Conservation (phyloP, 2,797 vertebrate genomes). For the Tenualosa ilisha region DNA sequence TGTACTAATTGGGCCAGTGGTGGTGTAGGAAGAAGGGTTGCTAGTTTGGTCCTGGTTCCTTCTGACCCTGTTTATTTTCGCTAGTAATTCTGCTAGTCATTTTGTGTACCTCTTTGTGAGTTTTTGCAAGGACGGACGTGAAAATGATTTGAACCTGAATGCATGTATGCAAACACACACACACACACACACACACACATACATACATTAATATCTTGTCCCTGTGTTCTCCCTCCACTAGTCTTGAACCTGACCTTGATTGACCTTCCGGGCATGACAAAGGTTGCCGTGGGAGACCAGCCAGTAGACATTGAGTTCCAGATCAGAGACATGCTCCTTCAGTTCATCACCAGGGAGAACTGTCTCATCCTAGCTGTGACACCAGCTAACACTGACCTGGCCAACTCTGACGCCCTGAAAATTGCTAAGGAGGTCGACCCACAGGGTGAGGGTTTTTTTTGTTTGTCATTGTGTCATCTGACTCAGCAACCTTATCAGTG, state of each 20-base stretch:
- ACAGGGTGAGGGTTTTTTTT: slow-evolving; percentile 73
- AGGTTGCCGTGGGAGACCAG: slow-evolving; percentile 93
- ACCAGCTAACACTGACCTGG: slow-evolving; percentile 90
- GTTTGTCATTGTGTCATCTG: neutral
- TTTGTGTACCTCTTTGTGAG: too few relatives aligned
- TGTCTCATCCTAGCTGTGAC: slow-evolving; percentile 92
- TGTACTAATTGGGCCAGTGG: too few relatives aligned
- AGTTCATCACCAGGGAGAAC: slow-evolving; percentile 92
- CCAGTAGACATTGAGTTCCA: slow-evolving; percentile 91
- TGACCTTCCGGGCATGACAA: slow-evolving; percentile 93
- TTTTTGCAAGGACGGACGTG: too few relatives aligned
- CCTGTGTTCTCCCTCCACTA: slow-evolving; percentile 49
- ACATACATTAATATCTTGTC: neutral
- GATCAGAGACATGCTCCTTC: slow-evolving; percentile 92
- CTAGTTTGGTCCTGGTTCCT: too few relatives aligned
- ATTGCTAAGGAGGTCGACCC: slow-evolving; percentile 95
- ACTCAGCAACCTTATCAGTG: neutral
- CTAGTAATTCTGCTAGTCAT: too few relatives aligned
- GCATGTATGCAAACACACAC: neutral
- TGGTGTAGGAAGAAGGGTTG: too few relatives aligned
- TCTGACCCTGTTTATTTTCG: too few relatives aligned
- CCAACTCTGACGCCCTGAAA: slow-evolving; percentile 94
- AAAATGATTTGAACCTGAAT: too few relatives aligned
- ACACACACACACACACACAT: slow-evolving; percentile 6
- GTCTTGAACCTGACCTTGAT: slow-evolving; percentile 91